These are phyloP conservation scores for Urocolius indicus DNA, from an alignment of 2,113 vertebrate species.

Conservation along the genomic window DNA sequence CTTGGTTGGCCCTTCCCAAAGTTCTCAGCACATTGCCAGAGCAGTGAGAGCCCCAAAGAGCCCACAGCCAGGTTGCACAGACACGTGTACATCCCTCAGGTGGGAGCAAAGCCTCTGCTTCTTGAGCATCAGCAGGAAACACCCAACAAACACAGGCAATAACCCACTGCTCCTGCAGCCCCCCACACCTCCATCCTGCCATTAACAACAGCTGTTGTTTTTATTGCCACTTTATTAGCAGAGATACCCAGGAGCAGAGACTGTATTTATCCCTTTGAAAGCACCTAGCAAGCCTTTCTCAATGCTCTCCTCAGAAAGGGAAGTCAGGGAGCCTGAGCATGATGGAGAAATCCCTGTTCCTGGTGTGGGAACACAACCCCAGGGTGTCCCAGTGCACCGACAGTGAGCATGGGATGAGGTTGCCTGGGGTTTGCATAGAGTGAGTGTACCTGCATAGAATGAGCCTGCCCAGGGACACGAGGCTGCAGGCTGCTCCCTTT, in stretches of 20 bases:
- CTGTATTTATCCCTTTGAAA: background rate
- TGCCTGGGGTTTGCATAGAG: too few relatives aligned
- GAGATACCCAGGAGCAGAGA: background rate
- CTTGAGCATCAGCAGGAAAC: background rate
- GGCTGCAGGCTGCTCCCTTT: background rate
- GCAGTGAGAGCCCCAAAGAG: background rate
- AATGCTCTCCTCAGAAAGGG: background rate
- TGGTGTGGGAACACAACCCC: accelerated
- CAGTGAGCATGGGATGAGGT: too few relatives aligned
- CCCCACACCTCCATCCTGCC: background rate
- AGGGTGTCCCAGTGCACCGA: too few relatives aligned
- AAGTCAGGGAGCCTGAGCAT: background rate
- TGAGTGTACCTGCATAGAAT: too few relatives aligned
- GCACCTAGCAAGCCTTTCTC: accelerated
- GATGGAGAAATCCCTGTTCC: background rate
- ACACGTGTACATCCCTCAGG: accelerated
- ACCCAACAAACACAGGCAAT: background rate
- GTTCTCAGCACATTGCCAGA: background rate
- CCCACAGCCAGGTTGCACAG: accelerated
- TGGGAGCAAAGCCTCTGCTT: background rate
- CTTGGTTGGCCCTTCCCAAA: background rate
- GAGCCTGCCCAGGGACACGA: too few relatives aligned
- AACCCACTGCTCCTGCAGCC: background rate
- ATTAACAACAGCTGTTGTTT: background rate
- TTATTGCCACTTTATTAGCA: background rate